Evolutionary conservation across 2,113 vertebrate species (phyloP).

Genomic region (Cololabis saira): DNA sequence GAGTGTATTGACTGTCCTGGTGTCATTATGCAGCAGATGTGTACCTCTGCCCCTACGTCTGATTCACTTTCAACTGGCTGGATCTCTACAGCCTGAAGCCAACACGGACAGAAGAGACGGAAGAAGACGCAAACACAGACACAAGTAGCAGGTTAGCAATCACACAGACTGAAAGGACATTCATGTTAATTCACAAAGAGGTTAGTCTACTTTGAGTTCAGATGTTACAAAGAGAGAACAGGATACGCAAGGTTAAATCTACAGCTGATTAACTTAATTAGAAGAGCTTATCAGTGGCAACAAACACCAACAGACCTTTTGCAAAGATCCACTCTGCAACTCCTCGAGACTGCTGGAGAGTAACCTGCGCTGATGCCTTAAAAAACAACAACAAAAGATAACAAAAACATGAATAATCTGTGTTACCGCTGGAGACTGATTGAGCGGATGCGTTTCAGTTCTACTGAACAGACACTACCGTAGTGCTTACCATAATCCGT

Average conservation of each 20-base stretch:
- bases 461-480: no score
- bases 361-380: constrained; percentile 84
- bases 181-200: constrained; percentile 1
- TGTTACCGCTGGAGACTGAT: neutral
- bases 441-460: neutral
- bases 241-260: neutral
- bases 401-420: neutral
- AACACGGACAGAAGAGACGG: constrained; percentile 16
- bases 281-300: neutral
- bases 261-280: neutral
- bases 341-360: constrained; percentile 94
- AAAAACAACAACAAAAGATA: constrained; percentile 23
- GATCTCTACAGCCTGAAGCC: constrained; percentile 63
- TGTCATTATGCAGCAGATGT: constrained; percentile 47
- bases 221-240: neutral
- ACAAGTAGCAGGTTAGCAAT: constrained; percentile 50
- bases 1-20: neutral
- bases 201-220: neutral
- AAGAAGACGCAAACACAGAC: constrained; percentile 12
- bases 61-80: constrained; percentile 66
- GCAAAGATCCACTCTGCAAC: constrained; percentile 86
- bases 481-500: constrained; percentile 69
- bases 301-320: constrained; percentile 83
- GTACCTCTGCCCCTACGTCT: constrained; percentile 71
- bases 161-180: constrained; percentile 11